Evolutionary conservation across 2,797 vertebrate genomes (phyloP).

Genomic region (Muscicapa comitata): DNA sequence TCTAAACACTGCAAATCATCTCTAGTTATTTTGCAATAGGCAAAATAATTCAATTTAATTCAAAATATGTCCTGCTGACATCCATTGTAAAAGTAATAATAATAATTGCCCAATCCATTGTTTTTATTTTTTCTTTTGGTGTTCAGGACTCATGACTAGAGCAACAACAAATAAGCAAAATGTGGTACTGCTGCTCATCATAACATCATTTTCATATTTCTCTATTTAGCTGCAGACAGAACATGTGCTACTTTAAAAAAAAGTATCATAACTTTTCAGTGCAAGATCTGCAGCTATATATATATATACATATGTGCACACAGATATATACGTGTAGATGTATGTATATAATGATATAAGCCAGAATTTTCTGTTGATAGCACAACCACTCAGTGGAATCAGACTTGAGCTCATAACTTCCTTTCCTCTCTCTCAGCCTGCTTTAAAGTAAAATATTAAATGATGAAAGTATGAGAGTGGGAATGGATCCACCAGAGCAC

Average conservation of each 20-base stretch:
- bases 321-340: rapidly evolving
- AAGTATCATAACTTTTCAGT: not conserved
- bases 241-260: not conserved
- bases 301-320: rapidly evolving
- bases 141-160: not conserved
- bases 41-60: not conserved
- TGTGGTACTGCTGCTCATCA: not conserved
- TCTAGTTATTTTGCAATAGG: not conserved
- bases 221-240: not conserved
- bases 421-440: not conserved
- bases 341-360: not conserved
- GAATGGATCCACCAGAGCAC: not conserved
- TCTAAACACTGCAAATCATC: not conserved
- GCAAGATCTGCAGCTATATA: not conserved
- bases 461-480: not conserved
- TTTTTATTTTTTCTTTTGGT: not conserved
- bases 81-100: not conserved
- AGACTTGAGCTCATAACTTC: not conserved
- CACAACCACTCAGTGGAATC: not conserved
- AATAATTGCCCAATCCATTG: rapidly evolving
- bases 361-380: not conserved
- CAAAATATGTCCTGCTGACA: not conserved
- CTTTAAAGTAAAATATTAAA: not conserved
- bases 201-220: not conserved
- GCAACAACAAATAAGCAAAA: not conserved